These are phyloP conservation scores for Rhinella marina DNA, from an alignment of 2,797 vertebrate species.

Conservation along the genomic window DNA sequence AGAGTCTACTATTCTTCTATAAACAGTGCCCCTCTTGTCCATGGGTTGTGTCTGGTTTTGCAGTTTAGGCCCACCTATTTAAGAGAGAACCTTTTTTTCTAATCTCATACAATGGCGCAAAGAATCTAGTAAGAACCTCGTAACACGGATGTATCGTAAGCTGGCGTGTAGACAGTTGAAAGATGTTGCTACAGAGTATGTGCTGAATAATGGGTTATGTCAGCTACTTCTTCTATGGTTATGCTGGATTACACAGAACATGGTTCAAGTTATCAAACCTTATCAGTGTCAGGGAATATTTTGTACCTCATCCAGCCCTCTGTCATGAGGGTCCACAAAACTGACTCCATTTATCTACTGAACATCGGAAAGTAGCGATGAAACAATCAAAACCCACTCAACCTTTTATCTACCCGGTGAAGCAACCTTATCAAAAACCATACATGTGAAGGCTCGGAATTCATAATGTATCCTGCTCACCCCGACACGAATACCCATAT, in stretches of 20 bases:
- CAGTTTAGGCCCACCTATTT: not conserved
- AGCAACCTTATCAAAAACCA: conserved; percentile 27
- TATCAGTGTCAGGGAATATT: not conserved
- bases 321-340: conserved; percentile 5
- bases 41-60: not conserved
- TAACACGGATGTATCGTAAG: not conserved
- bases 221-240: not conserved
- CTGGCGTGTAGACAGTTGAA: not conserved
- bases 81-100: not conserved
- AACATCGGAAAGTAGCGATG: not conserved
- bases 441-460: not conserved
- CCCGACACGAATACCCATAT: not conserved
- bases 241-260: not conserved
- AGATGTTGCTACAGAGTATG: not conserved
- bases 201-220: not conserved
- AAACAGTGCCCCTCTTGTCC: not conserved
- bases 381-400: not conserved
- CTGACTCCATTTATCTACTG: not conserved
- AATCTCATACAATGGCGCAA: not conserved
- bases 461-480: not conserved
- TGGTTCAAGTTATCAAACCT: conserved; percentile 1
- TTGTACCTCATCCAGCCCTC: not conserved
- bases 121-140: not conserved
- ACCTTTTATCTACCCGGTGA: not conserved
- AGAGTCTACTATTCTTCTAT: not conserved